Percentiles rank a stretch among this genome's conserved stretches.
Conservation (phyloP, 2,888 invertebrate species). For the Rhagium mordax region DNA sequence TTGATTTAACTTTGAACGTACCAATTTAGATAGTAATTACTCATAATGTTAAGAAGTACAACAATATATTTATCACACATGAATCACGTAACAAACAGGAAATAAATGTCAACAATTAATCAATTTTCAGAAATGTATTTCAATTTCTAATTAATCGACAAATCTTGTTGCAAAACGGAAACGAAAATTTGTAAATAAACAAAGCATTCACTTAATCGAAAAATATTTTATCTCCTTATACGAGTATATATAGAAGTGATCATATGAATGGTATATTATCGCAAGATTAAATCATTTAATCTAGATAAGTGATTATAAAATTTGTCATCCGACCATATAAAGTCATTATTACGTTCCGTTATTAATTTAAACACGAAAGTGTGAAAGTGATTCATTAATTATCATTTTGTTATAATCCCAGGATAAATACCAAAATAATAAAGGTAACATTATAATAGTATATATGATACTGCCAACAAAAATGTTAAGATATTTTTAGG, state of each 20-base stretch:
- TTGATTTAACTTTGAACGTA: neutral
- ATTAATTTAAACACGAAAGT: constrained; percentile 4
- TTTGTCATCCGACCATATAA: constrained; percentile 13
- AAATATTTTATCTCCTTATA: neutral
- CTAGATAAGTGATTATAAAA: constrained; percentile 16
- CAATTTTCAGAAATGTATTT: neutral
- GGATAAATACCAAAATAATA: neutral
- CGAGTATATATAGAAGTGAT: neutral
- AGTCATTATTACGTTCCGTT: neutral
- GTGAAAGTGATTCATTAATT: constrained; percentile 22
- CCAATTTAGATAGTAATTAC: neutral
- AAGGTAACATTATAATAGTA: too few species aligned
- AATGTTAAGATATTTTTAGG: neutral
- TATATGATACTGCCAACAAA: neutral
- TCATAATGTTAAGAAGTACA: neutral
- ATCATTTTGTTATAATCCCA: constrained; percentile 9
- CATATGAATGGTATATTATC: neutral
- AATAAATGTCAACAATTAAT: neutral
- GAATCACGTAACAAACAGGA: constrained; percentile 6
- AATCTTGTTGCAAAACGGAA: neutral
- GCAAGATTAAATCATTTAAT: constrained; percentile 5
- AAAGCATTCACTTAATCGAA: neutral
- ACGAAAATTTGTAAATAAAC: neutral
- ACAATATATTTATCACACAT: neutral
- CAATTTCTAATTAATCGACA: neutral